A percentile compares a stretch with the other conserved stretches of the same genome.
Evolutionary conservation across 2,888 invertebrate species (phyloP).

Genomic region (Gryllus longicercus): DNA sequence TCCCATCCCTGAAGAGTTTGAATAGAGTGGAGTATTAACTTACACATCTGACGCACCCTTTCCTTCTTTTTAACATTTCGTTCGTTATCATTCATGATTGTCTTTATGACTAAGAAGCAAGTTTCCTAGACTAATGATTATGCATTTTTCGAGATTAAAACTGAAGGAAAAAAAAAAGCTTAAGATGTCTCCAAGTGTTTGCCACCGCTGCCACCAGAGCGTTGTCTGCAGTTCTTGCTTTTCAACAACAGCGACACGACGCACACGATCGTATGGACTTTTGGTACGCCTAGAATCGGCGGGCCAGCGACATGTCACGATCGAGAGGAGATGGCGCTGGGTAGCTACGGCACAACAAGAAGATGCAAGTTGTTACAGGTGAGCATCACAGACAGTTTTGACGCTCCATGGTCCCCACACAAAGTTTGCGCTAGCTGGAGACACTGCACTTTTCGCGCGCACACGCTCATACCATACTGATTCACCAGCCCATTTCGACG

Average conservation of each 20-base stretch:
- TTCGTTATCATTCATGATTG: not conserved
- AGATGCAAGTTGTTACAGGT: slow-evolving; percentile 28
- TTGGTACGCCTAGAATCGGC: slow-evolving; percentile 35
- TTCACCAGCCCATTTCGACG: not conserved
- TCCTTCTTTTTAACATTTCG: not conserved
- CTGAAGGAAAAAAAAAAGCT: not conserved
- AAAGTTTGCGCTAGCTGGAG: not conserved
- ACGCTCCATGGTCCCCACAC: slow-evolving; percentile 5
- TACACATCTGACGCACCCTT: not conserved
- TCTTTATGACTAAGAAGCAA: slow-evolving; percentile 17
- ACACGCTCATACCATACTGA: not conserved
- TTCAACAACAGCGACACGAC: slow-evolving; percentile 29
- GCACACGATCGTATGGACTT: slow-evolving; percentile 30
- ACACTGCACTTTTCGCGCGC: slow-evolving; percentile 17
- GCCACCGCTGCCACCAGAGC: slow-evolving; percentile 30
- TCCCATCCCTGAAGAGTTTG: slow-evolving; percentile 17
- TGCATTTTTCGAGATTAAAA: not conserved
- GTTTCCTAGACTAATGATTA: slow-evolving; percentile 7
- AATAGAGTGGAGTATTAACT: not conserved
- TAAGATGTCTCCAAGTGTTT: not conserved
- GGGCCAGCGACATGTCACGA: slow-evolving; percentile 38
- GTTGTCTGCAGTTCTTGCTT: slow-evolving; percentile 29
- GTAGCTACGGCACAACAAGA: slow-evolving; percentile 37
- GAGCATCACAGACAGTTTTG: not conserved
- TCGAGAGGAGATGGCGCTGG: slow-evolving; percentile 37